A percentile compares a stretch with the other conserved stretches of the same genome.
Conservation (phyloP, 2,113 vertebrate species). For the Gulo gulo region DNA sequence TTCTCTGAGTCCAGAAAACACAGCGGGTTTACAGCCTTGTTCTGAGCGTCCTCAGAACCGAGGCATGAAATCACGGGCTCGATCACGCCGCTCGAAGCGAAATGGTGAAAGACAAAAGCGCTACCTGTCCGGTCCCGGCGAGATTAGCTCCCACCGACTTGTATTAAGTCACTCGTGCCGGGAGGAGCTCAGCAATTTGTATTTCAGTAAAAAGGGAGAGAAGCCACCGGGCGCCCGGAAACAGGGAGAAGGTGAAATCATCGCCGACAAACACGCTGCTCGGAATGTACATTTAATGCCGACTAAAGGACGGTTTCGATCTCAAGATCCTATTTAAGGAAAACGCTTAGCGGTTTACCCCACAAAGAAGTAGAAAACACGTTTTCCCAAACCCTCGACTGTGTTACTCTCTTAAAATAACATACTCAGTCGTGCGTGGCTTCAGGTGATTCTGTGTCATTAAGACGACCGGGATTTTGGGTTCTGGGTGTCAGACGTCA, state of each 20-base stretch:
- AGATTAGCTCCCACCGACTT: background rate
- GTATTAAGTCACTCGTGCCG: background rate
- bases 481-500: background rate
- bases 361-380: background rate
- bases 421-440: background rate
- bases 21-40: background rate
- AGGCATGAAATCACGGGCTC: background rate
- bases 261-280: background rate
- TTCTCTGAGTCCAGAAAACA: background rate
- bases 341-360: background rate
- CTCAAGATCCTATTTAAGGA: background rate
- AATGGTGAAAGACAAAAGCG: background rate
- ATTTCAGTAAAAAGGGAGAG: conserved; percentile 18
- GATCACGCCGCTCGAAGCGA: background rate
- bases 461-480: background rate
- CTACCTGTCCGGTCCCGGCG: background rate
- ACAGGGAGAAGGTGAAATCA: no score
- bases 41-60: background rate
- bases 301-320: background rate
- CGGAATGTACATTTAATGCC: background rate
- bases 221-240: background rate
- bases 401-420: background rate
- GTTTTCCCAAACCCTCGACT: no score
- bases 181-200: conserved; percentile 10
- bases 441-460: background rate